Evolutionary conservation across 2,888 invertebrate genomes (phyloP).

Genomic region (Morpho helenor): DNA sequence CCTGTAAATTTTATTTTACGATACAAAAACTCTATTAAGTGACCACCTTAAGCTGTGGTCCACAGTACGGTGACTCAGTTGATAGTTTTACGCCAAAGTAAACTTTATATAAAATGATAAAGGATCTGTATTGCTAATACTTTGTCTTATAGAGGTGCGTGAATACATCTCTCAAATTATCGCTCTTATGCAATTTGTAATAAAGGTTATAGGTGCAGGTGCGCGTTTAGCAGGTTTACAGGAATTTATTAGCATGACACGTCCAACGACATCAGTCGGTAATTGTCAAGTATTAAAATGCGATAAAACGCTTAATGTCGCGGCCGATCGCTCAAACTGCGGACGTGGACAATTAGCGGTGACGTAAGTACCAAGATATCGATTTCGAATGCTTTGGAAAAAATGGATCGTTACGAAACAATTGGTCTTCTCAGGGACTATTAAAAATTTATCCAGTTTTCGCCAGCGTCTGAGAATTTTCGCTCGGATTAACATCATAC

Average conservation of each 20-base stretch:
- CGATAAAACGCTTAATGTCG: conserved; percentile 53
- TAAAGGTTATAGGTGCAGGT: conserved; percentile 15
- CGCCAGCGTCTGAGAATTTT: no score
- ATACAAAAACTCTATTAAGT: not conserved
- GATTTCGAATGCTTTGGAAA: conserved; percentile 12
- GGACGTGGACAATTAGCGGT: conserved; percentile 44
- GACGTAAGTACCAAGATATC: conserved; percentile 30
- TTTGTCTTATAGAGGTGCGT: conserved; percentile 7
- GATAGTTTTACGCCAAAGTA: conserved; percentile 8
- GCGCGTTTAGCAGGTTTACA: conserved; percentile 15
- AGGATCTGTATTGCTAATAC: conserved; percentile 9
- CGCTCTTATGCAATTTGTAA: conserved; percentile 8
- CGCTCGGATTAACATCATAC: not conserved
- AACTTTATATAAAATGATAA: conserved; percentile 11
- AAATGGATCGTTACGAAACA: conserved; percentile 11
- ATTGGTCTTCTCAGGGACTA: no score
- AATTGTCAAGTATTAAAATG: conserved; percentile 53
- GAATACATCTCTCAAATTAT: not conserved
- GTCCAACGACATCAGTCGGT: conserved; percentile 36
- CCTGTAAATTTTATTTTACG: conserved; percentile 3
- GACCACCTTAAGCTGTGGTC: conserved; percentile 5
- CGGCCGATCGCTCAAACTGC: conserved; percentile 48
- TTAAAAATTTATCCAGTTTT: no score
- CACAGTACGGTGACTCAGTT: conserved; percentile 2
- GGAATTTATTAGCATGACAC: conserved; percentile 23